Conservation (phyloP, 2,797 vertebrate genomes). For the Myiothlypis chrysogaster region DNA sequence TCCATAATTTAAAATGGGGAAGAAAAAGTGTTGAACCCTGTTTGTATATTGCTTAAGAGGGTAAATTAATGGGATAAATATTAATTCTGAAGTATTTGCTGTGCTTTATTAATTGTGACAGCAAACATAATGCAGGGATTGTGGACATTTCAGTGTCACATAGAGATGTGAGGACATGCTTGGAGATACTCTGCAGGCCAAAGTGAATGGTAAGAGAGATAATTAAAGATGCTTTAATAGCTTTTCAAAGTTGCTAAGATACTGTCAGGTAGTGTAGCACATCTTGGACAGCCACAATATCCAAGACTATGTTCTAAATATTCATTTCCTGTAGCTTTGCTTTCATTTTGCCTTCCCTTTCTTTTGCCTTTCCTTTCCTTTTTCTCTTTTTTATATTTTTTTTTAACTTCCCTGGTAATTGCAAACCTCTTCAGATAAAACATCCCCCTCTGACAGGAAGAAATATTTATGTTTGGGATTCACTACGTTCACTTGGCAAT, state of each 20-base stretch:
- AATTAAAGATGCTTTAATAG: conserved; percentile 43
- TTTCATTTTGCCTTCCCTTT: not conserved
- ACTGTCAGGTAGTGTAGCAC: not conserved
- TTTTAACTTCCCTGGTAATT: not conserved
- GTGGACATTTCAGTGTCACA: not conserved
- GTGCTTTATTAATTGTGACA: not conserved
- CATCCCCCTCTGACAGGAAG: not conserved
- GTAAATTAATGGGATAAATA: conserved; percentile 1
- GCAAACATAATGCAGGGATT: not conserved
- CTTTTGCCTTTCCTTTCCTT: not conserved
- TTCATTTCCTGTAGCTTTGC: not conserved
- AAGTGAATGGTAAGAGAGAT: not conserved
- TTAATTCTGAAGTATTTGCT: not conserved
- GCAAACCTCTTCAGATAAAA: conserved; percentile 17
- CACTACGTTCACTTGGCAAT: not conserved
- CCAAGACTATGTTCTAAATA: not conserved
- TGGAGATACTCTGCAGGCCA: not conserved
- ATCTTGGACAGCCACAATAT: not conserved
- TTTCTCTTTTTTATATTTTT: not conserved
- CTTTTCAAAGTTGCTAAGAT: conserved; percentile 60
- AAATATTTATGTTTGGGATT: not conserved
- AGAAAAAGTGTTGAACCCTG: not conserved
- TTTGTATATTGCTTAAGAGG: not conserved
- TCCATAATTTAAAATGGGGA: not conserved
- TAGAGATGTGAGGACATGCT: not conserved